Base-by-base conservation (phyloP, 2,113 vertebrate genomes). In the Periophthalmodon schlosseri region DNA sequence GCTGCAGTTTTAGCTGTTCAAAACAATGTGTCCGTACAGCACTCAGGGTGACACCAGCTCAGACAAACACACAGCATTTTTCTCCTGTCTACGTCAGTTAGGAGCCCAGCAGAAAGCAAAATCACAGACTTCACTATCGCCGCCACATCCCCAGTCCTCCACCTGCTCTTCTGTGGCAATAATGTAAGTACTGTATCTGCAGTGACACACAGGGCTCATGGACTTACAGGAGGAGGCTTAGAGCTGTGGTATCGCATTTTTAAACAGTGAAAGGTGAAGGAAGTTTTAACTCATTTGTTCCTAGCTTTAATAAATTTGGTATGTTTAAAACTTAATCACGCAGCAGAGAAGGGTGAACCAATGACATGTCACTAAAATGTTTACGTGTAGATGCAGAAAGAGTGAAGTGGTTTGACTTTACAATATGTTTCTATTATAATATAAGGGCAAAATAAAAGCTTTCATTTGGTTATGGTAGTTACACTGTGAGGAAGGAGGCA, bases 1-100 rank as follows among this genome's bases (percentile, higher is more conserved):
- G 70, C 61, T 73, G 49, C 24, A 20, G 68, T 73, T 82, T 80
- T 52, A 70, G 74, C 18, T 83, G 69, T 81, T 87, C 70, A 81
- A 86, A 91, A 88, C 82, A 80, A 84, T 72, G 80, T 88, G 79
- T 83, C 83, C 72, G 49, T 47, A 73, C 73, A 80, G 4, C 33
- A 82, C 79, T 88, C 77, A 78, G 72, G 88, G 77, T 68, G 69
- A 82, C 68, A 77, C 68, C 82, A 75, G 73, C 85, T 68, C 83
- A 81, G 76, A 86, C 75, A 66, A 74, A 86, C 74, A 75, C 73
- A 75, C 73, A 79, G 69, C 78, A 64, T 69, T 76, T 72, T 75
- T 82, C 73, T 79, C 56, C 76, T 72, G 73, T 80, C 21, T 52
- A 75, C 75, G 69, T 54, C 79, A 79, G 63, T 69, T 68, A 69